Conservation (phyloP, 1,140 invertebrate species). For the Sinonovacula constricta region DNA sequence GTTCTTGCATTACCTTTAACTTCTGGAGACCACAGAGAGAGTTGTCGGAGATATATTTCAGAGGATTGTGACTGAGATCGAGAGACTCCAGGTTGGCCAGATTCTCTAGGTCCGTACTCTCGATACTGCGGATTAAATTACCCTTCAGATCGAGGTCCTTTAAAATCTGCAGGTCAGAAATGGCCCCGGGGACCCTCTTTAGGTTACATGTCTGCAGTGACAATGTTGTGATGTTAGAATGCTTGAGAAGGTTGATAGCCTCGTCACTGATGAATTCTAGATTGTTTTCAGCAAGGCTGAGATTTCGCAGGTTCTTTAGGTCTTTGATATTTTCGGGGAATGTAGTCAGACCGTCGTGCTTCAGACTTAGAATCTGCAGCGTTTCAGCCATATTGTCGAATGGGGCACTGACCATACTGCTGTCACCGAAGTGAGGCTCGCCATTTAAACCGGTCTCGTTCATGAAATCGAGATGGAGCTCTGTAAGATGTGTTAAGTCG, state of each 20-base stretch:
- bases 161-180: conserved; percentile 20
- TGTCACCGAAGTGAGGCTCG: conserved; percentile 17
- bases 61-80: conserved; percentile 11
- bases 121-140: conserved; percentile 48
- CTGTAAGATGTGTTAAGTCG: not conserved
- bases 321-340: conserved; percentile 42
- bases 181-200: conserved; percentile 39
- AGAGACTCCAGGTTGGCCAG: conserved; percentile 10
- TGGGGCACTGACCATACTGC: conserved; percentile 23
- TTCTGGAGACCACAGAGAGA: conserved; percentile 26
- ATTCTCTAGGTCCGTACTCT: conserved; percentile 41
- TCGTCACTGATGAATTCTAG: conserved; percentile 48
- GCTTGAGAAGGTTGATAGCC: conserved; percentile 27
- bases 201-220: conserved; percentile 35
- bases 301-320: not conserved
- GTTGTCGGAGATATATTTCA: conserved; percentile 44
- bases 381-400: conserved; percentile 14
- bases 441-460: not conserved
- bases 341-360: conserved; percentile 40
- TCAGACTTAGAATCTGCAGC: conserved; percentile 22
- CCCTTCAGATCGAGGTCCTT: conserved; percentile 28
- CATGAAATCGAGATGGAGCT: conserved; percentile 32
- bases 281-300: conserved; percentile 38
- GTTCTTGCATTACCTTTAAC: too few species aligned
- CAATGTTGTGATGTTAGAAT: conserved; percentile 20